These are phyloP conservation scores for Prionace glauca DNA, from an alignment of 2,797 vertebrate species.

Conservation along the genomic window DNA sequence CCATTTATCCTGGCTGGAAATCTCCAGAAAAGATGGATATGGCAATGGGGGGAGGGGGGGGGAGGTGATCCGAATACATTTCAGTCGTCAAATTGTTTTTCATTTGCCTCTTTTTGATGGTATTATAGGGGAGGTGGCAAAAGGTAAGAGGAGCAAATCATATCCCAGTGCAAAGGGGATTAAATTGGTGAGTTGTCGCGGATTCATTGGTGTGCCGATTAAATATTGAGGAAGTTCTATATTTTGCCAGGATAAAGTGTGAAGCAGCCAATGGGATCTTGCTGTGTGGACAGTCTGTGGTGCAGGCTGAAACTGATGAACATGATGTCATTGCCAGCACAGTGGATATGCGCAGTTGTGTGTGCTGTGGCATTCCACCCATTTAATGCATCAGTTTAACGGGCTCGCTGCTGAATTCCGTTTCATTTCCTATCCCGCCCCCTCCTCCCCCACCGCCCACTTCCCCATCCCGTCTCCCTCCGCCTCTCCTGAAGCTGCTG, in stretches of 20 bases:
- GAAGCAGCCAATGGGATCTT: not conserved
- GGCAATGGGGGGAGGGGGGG: not conserved
- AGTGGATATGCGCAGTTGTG: conserved; percentile 53
- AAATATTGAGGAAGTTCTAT: not conserved
- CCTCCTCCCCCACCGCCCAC: not conserved
- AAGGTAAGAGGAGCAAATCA: not conserved
- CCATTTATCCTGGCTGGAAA: not conserved
- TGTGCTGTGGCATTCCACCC: conserved; percentile 28
- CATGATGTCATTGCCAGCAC: conserved; percentile 53
- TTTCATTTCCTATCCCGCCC: not conserved
- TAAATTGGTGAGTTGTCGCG: not conserved
- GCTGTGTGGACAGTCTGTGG: conserved; percentile 38
- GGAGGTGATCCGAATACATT: not conserved
- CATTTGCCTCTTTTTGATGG: not conserved
- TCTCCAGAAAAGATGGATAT: not conserved
- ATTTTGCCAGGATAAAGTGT: not conserved
- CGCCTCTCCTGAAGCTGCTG: not conserved
- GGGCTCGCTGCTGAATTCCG: not conserved
- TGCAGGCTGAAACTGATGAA: conserved; percentile 55
- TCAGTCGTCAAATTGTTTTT: not conserved
- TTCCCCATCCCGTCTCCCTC: too few relatives aligned
- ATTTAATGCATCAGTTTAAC: not conserved
- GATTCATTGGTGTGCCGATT: not conserved
- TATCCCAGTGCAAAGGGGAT: not conserved
- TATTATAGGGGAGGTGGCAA: too few relatives aligned